phyloP scores from a whole-genome alignment of 2,888 invertebrate species.

The Coelinius sp. region DNA sequence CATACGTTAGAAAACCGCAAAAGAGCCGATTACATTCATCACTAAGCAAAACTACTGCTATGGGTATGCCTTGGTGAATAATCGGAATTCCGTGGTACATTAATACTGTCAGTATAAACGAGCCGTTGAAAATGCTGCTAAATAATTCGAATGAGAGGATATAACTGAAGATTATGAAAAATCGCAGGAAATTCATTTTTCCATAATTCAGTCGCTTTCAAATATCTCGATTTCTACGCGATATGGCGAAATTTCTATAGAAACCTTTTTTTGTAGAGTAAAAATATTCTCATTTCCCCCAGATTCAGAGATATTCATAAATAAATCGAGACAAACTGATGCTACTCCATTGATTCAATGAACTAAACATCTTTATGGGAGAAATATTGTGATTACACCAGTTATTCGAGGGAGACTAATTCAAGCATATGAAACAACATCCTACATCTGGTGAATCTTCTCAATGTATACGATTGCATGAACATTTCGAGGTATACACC shows the following conservation, averaged over 20 bases:
- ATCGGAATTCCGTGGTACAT: constrained; percentile 11
- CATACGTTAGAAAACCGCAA: constrained; percentile 27
- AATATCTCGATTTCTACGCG: no score
- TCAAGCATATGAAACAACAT: background rate
- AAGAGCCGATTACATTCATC: constrained; percentile 33
- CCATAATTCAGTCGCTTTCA: no score
- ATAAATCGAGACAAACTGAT: no score
- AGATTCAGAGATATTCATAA: no score
- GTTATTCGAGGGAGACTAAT: constrained; percentile 4
- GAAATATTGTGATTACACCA: background rate
- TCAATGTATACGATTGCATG: background rate
- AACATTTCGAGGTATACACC: background rate
- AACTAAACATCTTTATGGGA: background rate
- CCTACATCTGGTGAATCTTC: constrained; percentile 14
- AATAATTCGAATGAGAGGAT: background rate
- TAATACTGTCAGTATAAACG: background rate
- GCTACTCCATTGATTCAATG: background rate
- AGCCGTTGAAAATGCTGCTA: background rate
- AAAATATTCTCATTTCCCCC: no score
- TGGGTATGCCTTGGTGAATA: constrained; percentile 7
- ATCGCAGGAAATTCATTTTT: no score
- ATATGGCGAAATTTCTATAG: background rate
- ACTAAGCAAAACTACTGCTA: background rate
- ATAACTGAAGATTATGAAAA: no score
- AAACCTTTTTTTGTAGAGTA: no score